phyloP scores from a whole-genome alignment of 2,888 invertebrate species.

The Notocelia uddmanniana region DNA sequence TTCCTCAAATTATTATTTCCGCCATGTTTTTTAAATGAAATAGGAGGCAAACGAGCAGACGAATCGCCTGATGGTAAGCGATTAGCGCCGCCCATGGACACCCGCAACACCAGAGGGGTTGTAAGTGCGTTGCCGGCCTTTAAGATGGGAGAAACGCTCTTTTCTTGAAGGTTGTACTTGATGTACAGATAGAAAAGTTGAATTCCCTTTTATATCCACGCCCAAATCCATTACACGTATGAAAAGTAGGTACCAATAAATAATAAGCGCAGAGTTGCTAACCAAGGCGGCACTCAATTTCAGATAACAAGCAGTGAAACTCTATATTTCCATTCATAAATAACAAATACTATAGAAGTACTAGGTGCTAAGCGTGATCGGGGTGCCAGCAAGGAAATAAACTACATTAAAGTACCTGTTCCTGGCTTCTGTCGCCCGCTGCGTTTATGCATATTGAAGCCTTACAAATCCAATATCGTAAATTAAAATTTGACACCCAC shows the following conservation, averaged over 20 bases:
- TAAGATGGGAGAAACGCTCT: too few relatives aligned
- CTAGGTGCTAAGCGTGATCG: slow-evolving; percentile 30
- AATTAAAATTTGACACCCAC: slow-evolving; percentile 40
- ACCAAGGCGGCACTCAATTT: slow-evolving; percentile 29
- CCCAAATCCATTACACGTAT: slow-evolving; percentile 2
- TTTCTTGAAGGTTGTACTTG: too few relatives aligned
- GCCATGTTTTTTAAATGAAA: too few relatives aligned
- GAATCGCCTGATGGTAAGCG: too few relatives aligned
- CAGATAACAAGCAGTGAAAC: slow-evolving; percentile 33
- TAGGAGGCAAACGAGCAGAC: too few relatives aligned
- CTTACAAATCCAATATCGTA: slow-evolving; percentile 45
- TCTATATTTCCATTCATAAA: slow-evolving; percentile 35
- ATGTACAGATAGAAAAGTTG: neutral
- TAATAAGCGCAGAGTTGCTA: neutral
- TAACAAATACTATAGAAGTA: slow-evolving; percentile 26
- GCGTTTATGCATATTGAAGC: slow-evolving; percentile 45
- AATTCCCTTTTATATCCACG: too few relatives aligned
- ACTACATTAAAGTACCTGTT: slow-evolving; percentile 30
- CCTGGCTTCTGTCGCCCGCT: slow-evolving; percentile 38
- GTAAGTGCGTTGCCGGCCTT: too few relatives aligned
- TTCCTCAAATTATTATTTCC: too few relatives aligned
- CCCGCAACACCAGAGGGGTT: too few relatives aligned
- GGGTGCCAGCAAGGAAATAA: slow-evolving; percentile 34
- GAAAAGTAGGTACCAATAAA: slow-evolving; percentile 3
- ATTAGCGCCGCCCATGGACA: too few relatives aligned